A percentile compares a stretch with the other conserved stretches of the same genome.
Conservation (phyloP, 2,888 invertebrate genomes). For the Cataglyphis livida region DNA sequence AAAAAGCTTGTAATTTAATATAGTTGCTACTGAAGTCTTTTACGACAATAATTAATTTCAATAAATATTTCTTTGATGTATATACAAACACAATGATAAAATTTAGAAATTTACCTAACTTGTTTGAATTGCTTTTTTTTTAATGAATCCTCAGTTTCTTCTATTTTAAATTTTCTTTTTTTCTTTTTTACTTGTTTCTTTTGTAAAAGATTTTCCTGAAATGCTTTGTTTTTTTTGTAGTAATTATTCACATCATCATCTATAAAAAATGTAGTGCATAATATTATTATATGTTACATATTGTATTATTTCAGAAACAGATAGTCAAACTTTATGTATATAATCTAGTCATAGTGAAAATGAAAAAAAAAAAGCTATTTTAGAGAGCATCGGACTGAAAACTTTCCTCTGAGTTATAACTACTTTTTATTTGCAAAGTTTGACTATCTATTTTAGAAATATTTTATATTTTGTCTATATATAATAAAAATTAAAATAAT, state of each 20-base stretch:
- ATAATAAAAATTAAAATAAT: neutral
- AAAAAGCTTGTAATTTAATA: neutral
- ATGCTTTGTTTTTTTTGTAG: constrained; percentile 9
- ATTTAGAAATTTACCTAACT: neutral
- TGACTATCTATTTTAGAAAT: no score
- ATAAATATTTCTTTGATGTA: neutral
- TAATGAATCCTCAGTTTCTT: constrained; percentile 10
- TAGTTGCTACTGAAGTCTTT: neutral
- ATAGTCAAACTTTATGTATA: neutral
- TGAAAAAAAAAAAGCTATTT: no score
- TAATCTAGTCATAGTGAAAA: no score
- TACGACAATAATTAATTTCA: neutral
- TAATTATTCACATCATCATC: constrained; percentile 17
- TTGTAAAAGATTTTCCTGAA: constrained; percentile 2
- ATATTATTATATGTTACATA: neutral
- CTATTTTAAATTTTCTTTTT: constrained; percentile 34
- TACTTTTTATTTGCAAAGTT: no score
- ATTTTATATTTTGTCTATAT: neutral
- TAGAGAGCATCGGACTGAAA: no score
- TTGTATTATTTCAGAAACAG: neutral
- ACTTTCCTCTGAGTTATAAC: no score
- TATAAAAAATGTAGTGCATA: neutral
- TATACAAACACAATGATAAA: neutral
- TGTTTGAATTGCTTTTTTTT: constrained; percentile 9
- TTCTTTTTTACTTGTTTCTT: constrained; percentile 42